These are phyloP conservation scores for Epinotia nisella DNA, from an alignment of 2,888 invertebrate species.

Conservation along the genomic window DNA sequence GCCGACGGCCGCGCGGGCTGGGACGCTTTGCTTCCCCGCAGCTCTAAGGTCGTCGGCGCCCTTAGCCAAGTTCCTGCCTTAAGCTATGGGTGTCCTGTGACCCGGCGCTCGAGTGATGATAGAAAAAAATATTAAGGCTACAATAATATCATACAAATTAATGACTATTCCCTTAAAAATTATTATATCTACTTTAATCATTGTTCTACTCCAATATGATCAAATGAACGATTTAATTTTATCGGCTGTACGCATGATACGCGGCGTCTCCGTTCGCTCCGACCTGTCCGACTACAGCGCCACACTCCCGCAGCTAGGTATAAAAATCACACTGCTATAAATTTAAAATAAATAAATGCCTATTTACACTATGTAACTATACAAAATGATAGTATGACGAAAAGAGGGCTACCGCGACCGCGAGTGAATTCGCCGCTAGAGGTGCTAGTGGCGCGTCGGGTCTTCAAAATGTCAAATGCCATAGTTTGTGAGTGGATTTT, in stretches of 20 bases:
- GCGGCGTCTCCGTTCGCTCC: slow-evolving; percentile 74
- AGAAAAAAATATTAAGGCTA: slow-evolving; percentile 82
- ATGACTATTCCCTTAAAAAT: slow-evolving; percentile 85
- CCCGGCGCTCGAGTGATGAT: slow-evolving; percentile 70
- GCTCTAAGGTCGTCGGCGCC: neutral
- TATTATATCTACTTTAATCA: slow-evolving; percentile 83
- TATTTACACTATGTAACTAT: slow-evolving; percentile 85
- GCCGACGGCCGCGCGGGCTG: neutral
- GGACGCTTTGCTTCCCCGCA: neutral
- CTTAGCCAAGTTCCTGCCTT: neutral
- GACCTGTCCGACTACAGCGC: slow-evolving; percentile 72
- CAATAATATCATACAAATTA: slow-evolving; percentile 85
- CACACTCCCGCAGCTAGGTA: slow-evolving; percentile 82
- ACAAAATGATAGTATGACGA: slow-evolving; percentile 83
- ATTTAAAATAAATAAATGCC: slow-evolving; percentile 85
- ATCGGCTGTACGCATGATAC: slow-evolving; percentile 75
- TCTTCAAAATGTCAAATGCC: too few relatives aligned
- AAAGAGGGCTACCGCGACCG: too few relatives aligned
- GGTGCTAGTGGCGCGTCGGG: too few relatives aligned
- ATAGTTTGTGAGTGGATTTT: too few relatives aligned
- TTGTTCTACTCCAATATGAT: slow-evolving; percentile 82
- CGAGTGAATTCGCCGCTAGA: too few relatives aligned
- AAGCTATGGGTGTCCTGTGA: slow-evolving; percentile 11
- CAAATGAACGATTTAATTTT: slow-evolving; percentile 72
- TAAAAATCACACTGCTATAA: slow-evolving; percentile 83